Percentiles rank a stretch among this genome's conserved stretches.
phyloP scores from a whole-genome alignment of 2,797 vertebrate genomes.

The Chaunax sp. region DNA sequence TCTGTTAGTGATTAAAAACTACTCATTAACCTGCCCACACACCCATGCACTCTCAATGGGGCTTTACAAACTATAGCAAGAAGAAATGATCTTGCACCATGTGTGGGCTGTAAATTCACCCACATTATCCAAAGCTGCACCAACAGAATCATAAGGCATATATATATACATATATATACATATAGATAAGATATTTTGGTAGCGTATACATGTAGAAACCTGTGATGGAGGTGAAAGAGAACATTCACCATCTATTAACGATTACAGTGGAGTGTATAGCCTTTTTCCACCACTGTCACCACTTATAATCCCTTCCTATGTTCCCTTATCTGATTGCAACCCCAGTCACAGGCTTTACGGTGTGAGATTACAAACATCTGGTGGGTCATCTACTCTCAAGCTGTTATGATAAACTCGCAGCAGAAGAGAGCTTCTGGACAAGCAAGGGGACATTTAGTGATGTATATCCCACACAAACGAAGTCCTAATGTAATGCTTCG shows the following conservation, averaged over 20 bases:
- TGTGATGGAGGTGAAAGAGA: slow-evolving; percentile 34
- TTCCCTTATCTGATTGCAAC: slow-evolving; percentile 74
- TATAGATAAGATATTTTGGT: background rate
- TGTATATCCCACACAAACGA: slow-evolving; percentile 52
- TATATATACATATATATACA: too few species aligned
- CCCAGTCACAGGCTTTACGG: slow-evolving; percentile 68
- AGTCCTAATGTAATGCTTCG: slow-evolving; percentile 62
- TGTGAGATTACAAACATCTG: slow-evolving; percentile 83
- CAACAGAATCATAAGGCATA: slow-evolving; percentile 9
- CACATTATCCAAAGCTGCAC: slow-evolving; percentile 32
- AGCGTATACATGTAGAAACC: background rate
- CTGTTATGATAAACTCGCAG: slow-evolving; percentile 70
- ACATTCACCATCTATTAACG: slow-evolving; percentile 43
- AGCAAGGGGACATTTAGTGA: slow-evolving; percentile 43
- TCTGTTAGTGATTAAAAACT: slow-evolving; percentile 77
- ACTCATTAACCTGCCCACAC: slow-evolving; percentile 78
- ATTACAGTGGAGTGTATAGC: slow-evolving; percentile 59
- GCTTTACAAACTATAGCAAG: slow-evolving; percentile 55
- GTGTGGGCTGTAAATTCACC: slow-evolving; percentile 41
- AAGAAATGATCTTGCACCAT: slow-evolving; percentile 50
- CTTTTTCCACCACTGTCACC: slow-evolving; percentile 57
- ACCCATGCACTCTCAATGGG: slow-evolving; percentile 67
- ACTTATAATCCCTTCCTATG: slow-evolving; percentile 74
- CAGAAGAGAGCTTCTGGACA: slow-evolving; percentile 49
- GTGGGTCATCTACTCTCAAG: slow-evolving; percentile 77